Base-by-base conservation (phyloP, 53 echinoderm and acorn worm genomes). In the Patiria pectinifera region DNA sequence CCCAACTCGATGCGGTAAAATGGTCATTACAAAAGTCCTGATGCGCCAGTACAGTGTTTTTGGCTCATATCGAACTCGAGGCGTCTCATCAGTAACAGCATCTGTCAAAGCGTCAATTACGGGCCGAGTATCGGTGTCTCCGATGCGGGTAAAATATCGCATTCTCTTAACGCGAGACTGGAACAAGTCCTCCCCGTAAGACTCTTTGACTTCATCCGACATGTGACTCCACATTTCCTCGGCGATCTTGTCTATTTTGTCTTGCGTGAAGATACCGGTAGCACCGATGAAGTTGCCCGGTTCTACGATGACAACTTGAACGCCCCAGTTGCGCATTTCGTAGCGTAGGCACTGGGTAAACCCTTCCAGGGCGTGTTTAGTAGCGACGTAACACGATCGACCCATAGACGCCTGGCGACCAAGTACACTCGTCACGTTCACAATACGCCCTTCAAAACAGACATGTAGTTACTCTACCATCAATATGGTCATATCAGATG, bases 291-390 rank as follows among this genome's bases (percentile, higher is more conserved):
- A 97, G 89, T 97, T 97, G 24, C 97, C 97, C 23, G 97, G 97
- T 75, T 97, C 97, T 11, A 97, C 83, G 83, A 97, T 95, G 91
- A 93, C 91, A 59, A 95, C 96, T 21, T 87, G 92, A 0, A 97
- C 94, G 21, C 93, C 97, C 85, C 92, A 96, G 53, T 86, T 72
- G 0, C 91, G 92, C 83, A 99, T 93, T 86, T 99, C 99, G 91
- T 96, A 95, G n/a, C 99, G 94, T 16, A 99, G 96, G 82, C 97
- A 97, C 45, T 97, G 97, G 8, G 97, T 88, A 79, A 99, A 99
- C 13, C 97, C 99, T 83, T 99, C 97, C 87, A 99, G 91, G 19
- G 95, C 99, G 23, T 95, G 92, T 84, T 99, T 99, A 24, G 96
- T 95, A 47, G 94, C 94, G 49, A 94, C 94, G 78, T 99, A 99